Evolutionary conservation across 2,113 vertebrate species (phyloP).

Genomic region (Centropus unirufus): DNA sequence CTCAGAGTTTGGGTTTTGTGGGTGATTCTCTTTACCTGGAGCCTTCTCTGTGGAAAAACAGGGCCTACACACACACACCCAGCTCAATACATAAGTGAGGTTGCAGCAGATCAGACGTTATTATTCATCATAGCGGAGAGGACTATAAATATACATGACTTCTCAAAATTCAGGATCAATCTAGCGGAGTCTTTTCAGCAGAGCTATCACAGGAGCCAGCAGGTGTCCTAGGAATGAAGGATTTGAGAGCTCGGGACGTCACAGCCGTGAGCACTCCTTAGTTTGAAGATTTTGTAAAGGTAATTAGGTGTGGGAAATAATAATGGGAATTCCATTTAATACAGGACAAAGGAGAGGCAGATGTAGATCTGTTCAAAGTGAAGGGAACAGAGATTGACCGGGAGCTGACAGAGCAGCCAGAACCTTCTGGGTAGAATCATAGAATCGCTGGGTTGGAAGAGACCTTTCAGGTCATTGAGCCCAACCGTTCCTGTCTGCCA

Average conservation of each 20-base stretch:
- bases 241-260: not conserved
- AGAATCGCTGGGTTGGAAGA: no score
- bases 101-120: not conserved
- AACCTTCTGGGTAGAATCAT: not conserved
- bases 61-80: not conserved
- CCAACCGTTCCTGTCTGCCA: not conserved
- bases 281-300: not conserved
- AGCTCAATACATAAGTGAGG: not conserved
- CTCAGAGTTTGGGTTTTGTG: no score
- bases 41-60: no score
- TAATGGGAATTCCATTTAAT: not conserved
- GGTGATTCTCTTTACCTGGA: no score
- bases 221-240: not conserved
- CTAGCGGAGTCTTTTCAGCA: not conserved
- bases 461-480: no score
- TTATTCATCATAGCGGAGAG: not conserved
- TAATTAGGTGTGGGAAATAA: not conserved
- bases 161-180: not conserved
- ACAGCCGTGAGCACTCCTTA: not conserved
- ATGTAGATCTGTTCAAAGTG: not conserved
- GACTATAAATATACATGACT: not conserved
- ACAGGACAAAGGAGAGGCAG: not conserved
- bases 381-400: not conserved
- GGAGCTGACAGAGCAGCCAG: not conserved
- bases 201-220: conserved; percentile 2